Percentiles rank a stretch among this genome's conserved stretches.
These are phyloP conservation scores for Lathamus discolor DNA, from an alignment of 2,113 vertebrate genomes.

Conservation along the genomic window DNA sequence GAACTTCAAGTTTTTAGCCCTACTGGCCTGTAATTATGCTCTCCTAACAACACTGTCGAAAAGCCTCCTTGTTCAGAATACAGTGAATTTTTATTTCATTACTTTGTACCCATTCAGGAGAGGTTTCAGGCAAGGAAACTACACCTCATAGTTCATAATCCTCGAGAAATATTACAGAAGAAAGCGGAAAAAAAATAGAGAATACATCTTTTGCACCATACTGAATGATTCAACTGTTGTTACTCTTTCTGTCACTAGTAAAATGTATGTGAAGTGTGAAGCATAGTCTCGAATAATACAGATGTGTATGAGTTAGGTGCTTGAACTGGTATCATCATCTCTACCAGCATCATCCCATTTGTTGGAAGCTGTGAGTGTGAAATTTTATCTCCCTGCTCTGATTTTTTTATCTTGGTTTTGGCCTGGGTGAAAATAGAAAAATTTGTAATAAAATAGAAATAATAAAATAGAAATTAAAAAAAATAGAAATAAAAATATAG, in stretches of 20 bases:
- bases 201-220: background rate
- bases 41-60: background rate
- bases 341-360: background rate
- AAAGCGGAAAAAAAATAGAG: background rate
- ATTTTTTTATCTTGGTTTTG: background rate
- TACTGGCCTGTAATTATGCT: background rate
- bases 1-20: background rate
- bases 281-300: background rate
- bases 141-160: background rate
- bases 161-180: background rate
- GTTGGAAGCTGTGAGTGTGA: background rate
- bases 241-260: background rate
- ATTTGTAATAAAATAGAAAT: no score
- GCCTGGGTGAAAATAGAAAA: background rate
- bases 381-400: background rate
- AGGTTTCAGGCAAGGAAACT: background rate
- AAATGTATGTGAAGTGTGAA: background rate
- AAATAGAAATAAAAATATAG: no score
- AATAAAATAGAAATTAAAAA: no score
- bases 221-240: background rate
- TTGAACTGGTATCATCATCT: background rate
- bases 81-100: background rate
- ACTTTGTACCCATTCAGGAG: background rate
- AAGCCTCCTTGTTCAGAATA: background rate
- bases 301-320: background rate